Evolutionary conservation across 2,888 invertebrate genomes (phyloP), one percentile per base, ranked within the genome.

Genomic region (Cartodere bifasciata): DNA sequence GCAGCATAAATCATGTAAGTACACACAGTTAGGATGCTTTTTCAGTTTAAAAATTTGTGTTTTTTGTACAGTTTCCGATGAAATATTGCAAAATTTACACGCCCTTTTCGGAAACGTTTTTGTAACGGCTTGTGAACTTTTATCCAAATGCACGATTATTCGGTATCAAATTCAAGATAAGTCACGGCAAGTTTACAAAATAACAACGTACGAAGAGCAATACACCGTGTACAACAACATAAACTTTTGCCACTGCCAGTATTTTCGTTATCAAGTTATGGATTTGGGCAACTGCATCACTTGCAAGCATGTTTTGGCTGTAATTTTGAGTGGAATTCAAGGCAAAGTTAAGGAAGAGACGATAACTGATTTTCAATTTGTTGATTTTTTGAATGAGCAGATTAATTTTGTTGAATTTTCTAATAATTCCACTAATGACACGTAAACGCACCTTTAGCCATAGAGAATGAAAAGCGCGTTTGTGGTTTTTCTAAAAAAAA

Each of bases 281-380:
- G 65, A 64, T 27, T 52, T 56, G 16, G 61, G 59, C 37, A 48
- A 49, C 7, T 60, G 63, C 40, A 51, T 72, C 21, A 71, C 70
- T 2, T 82, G 82, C 44, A 73, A 77, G 45, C 82, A 82, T 53
- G 59, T 81, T 14, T 46, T 82, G 37, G 77, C 74, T 2, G 66
- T 67, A 7, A 68, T 70, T 49, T 44, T 82, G 37, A 69, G 73
- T 1, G 49, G 54, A 38, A 61, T 71, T 22, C 16, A 20, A n/a
- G 53, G 52, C 2, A 62, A 53, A 43, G 49, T 58, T 6, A 49
- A 50, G 2, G 47, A 56, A 13, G 67, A 70, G 43, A 53, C 52
- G 21, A 53, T 75, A 3, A 63, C 64, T 0, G 55, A 61, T 3
- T 61, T 65, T 3, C 68, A 70, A 47, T 68, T 72, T 28, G 46